Conservation (phyloP, 2,888 invertebrate genomes). For the Notodonta ziczac region DNA sequence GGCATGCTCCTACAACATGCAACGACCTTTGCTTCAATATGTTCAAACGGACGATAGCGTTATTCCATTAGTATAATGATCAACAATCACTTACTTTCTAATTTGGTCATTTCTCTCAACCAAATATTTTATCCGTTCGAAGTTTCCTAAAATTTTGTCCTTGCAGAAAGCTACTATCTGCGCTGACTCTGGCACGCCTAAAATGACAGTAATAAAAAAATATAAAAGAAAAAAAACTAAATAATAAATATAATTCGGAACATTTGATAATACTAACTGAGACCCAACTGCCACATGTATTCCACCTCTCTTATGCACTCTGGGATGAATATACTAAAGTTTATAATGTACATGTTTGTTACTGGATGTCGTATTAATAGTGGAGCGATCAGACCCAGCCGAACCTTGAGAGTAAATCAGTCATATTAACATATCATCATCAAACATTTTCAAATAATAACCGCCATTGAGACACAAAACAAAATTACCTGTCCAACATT, state of each 20-base stretch:
- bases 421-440: neutral
- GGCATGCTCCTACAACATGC: constrained; percentile 81
- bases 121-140: constrained; percentile 85
- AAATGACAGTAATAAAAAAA: constrained; percentile 17
- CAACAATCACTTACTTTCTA: constrained; percentile 56
- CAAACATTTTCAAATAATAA: no score
- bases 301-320: constrained; percentile 92
- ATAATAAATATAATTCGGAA: no score
- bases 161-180: constrained; percentile 90
- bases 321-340: constrained; percentile 89
- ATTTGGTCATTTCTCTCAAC: constrained; percentile 86
- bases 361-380: constrained; percentile 87
- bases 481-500: constrained; percentile 87
- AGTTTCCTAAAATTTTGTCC: constrained; percentile 86
- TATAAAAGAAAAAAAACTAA: no score
- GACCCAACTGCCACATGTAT: constrained; percentile 90
- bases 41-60: neutral
- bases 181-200: constrained; percentile 90
- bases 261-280: constrained; percentile 74
- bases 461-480: no score
- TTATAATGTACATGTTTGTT: constrained; percentile 87
- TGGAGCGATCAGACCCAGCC: constrained; percentile 88
- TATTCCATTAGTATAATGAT: no score
- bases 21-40: neutral
- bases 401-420: constrained; percentile 71